Evolutionary conservation across 1,140 invertebrate species (phyloP), one percentile per base, ranked within the genome.

Genomic region (Lamellibrachia luymesi): DNA sequence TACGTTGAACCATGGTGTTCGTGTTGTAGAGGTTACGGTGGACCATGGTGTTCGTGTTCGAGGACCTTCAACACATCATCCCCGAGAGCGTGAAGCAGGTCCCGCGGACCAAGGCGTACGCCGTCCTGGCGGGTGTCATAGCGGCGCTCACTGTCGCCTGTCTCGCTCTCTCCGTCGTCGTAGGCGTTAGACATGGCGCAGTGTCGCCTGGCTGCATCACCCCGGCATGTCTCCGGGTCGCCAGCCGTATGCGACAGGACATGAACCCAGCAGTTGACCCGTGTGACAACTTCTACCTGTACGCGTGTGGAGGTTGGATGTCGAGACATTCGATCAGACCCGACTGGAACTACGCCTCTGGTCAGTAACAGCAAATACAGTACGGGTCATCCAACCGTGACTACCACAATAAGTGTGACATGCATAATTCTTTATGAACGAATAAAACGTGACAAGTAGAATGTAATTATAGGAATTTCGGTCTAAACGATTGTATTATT

Each of bases 271-370:
- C 94, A 2, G 95, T 96, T 2, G 95, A 96, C 91, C 97, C 97
- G 4, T 97, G 97, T 94, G 95, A 96, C 17, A 96, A 97, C 94
- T 97, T 97, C 94, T 97, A 97, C 95, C 95, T 96, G 90, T 97
- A 97, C 94, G 96, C 97, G 7, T 97, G 97, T 94, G 97, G 97
- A 7, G 95, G 95, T 49, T 97, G 97, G 97, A 94, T 97, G 10
- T 94, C 95, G 92, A 94, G 95, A 13, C 96, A 96, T 50, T 95
- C 95, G 2, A 96, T 97, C 51, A 95, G 95, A 25, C 94, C 94
- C 49, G 92, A 92, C 50, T 38, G 27, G 27, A 38, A 7, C 92
- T 50, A 92, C 1, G 51, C 51, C 50, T 38, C 50, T n/a, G 92
- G 50, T 38, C 50, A n/a, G 92, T 38, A 49, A 49, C 17, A 91